These are phyloP conservation scores for Trypoxylon attenuatum DNA, from an alignment of 2,888 invertebrate species.

Conservation along the genomic window DNA sequence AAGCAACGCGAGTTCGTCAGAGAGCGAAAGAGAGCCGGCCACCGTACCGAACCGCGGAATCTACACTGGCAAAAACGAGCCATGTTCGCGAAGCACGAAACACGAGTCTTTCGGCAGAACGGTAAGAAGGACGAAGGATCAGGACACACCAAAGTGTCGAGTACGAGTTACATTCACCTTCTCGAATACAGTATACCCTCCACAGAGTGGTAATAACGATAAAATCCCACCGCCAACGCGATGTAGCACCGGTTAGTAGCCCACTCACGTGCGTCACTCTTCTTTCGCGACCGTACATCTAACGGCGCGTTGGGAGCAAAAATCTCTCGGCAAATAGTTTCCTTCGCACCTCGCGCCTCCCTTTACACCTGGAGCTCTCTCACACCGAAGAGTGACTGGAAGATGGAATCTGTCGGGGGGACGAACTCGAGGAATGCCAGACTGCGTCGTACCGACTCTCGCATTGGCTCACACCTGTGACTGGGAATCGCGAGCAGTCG, in stretches of 20 bases:
- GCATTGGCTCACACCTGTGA: neutral
- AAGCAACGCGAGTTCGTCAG: conserved; percentile 1
- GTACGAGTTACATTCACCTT: too few species aligned
- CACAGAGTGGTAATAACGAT: conserved; percentile 59
- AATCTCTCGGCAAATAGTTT: conserved; percentile 65
- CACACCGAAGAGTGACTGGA: conserved; percentile 14
- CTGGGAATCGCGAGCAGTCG: neutral
- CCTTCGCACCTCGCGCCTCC: conserved; percentile 63
- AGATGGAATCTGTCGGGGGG: conserved; percentile 35
- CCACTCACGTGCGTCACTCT: conserved; percentile 65
- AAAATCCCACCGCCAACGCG: conserved; percentile 49
- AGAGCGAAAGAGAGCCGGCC: conserved; percentile 13
- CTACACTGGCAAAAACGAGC: conserved; percentile 29
- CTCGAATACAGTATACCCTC: too few species aligned
- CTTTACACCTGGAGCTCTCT: neutral
- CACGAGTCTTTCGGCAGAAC: conserved; percentile 43
- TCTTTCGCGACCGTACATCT: conserved; percentile 67
- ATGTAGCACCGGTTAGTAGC: conserved; percentile 50
- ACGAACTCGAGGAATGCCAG: conserved; percentile 45
- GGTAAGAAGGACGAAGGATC: too few species aligned
- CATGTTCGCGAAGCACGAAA: conserved; percentile 36
- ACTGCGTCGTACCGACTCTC: conserved; percentile 3
- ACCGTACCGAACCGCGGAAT: conserved; percentile 22
- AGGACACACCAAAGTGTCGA: too few species aligned
- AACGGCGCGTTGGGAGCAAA: conserved; percentile 53